Conservation (phyloP, 2,888 invertebrate species). For the Hetaerina titia region DNA sequence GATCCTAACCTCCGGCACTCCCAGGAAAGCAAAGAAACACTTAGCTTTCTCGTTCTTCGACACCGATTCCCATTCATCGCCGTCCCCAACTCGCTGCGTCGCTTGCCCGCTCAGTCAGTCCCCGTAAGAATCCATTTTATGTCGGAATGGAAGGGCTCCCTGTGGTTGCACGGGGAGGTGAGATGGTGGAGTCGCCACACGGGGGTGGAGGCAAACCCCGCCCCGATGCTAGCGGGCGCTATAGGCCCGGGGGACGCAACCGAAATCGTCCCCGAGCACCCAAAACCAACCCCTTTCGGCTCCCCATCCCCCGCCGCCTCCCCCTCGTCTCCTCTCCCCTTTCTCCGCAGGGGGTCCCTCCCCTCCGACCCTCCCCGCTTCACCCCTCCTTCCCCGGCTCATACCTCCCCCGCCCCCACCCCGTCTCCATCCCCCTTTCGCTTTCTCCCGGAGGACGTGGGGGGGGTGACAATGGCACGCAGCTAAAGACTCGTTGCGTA, state of each 20-base stretch:
- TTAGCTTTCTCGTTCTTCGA: not conserved
- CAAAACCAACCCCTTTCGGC: not conserved
- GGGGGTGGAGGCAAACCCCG: not conserved
- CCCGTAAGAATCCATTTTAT: not conserved
- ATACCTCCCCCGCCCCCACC: not conserved
- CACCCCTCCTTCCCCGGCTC: not conserved
- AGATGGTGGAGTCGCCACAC: not conserved
- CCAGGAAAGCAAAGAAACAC: too few species aligned
- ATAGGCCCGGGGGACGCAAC: not conserved
- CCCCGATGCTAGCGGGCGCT: not conserved
- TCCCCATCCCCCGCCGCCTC: not conserved
- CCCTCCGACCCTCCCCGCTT: not conserved
- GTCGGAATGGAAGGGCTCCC: not conserved
- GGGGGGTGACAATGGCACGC: slow-evolving; percentile 55
- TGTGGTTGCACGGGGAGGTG: not conserved
- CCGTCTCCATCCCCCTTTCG: not conserved
- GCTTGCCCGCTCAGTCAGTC: slow-evolving; percentile 1
- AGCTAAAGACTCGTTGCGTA: slow-evolving; percentile 61
- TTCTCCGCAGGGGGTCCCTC: not conserved
- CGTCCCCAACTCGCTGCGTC: not conserved
- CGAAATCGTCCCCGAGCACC: not conserved
- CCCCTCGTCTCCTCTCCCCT: not conserved
- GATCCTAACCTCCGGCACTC: too few species aligned
- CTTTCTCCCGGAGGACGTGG: not conserved
- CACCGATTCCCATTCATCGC: not conserved